A percentile compares a stretch with the other conserved stretches of the same genome.
Evolutionary conservation across 2,888 invertebrate species (phyloP).

Genomic region (Patella pellucida): DNA sequence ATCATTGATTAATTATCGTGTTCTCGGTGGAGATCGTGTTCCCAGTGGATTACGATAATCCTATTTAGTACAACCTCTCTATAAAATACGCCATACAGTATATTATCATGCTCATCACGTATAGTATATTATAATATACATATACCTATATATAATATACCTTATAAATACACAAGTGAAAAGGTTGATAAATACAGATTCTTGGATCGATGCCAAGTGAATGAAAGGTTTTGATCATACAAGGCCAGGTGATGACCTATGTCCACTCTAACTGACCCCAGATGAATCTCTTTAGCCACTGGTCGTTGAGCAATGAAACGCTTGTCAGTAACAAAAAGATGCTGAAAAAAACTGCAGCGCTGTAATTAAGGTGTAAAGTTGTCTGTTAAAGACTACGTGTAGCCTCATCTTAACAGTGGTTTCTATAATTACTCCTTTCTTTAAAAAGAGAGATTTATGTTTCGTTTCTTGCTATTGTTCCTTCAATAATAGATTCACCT

Average conservation of each 20-base stretch:
- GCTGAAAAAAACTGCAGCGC: not conserved
- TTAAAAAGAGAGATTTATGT: not conserved
- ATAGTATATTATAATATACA: no score
- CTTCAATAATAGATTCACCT: not conserved
- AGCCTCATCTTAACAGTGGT: not conserved
- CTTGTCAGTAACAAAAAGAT: not conserved
- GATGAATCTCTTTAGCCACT: not conserved
- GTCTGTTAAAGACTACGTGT: not conserved
- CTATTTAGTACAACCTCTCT: no score
- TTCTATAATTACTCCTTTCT: not conserved
- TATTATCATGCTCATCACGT: no score
- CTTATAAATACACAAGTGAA: no score
- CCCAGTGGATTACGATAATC: no score
- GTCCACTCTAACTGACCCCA: not conserved
- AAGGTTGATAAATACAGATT: no score
- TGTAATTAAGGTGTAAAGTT: not conserved
- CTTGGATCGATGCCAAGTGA: no score
- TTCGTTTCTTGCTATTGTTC: not conserved
- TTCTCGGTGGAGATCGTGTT: no score
- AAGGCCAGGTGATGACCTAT: conserved; percentile 4
- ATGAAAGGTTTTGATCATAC: no score
- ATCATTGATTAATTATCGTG: no score
- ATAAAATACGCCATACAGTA: no score
- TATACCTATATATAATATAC: no score
- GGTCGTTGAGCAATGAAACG: not conserved